Percentiles rank a stretch among this genome's conserved stretches.
These are phyloP conservation scores for Theonella swinhoei DNA, from an alignment of 37 sponge, comb jelly and placozoan species.

Conservation along the genomic window DNA sequence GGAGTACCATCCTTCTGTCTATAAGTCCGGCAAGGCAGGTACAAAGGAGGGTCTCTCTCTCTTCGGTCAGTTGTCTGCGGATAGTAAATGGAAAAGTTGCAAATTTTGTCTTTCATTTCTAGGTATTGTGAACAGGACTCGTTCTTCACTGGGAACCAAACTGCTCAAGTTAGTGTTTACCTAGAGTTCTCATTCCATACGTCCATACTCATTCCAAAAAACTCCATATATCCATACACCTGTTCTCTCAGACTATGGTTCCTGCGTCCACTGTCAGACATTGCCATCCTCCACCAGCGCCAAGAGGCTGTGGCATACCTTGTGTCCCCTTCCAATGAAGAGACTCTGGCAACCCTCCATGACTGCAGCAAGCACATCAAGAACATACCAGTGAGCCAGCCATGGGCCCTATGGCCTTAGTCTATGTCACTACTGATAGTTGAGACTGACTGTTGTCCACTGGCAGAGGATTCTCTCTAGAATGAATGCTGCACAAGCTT, in stretches of 20 bases:
- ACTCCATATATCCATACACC: neutral
- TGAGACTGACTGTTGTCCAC: no score
- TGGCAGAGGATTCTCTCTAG: slow-evolving; percentile 76
- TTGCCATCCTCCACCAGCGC: slow-evolving; percentile 58
- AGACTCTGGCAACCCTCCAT: slow-evolving; percentile 60
- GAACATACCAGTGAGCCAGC: slow-evolving; percentile 74
- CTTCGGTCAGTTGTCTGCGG: slow-evolving; percentile 62
- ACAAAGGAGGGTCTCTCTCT: slow-evolving; percentile 94
- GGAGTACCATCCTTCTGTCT: slow-evolving; percentile 93
- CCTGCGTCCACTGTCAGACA: slow-evolving; percentile 77
- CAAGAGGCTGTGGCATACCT: slow-evolving; percentile 85
- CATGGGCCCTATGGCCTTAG: neutral
- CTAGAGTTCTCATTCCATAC: neutral
- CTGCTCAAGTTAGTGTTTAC: slow-evolving; percentile 62
- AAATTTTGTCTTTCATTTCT: neutral
- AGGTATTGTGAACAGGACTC: slow-evolving; percentile 91
- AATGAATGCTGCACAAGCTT: slow-evolving; percentile 74
- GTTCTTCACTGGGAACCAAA: slow-evolving; percentile 79
- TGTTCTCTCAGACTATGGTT: slow-evolving; percentile 84
- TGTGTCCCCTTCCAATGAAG: slow-evolving; percentile 54
- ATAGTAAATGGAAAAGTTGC: neutral
- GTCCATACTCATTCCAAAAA: neutral
- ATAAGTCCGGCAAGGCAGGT: slow-evolving; percentile 72
- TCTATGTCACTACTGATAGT: no score
- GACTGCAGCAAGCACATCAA: slow-evolving; percentile 86